A percentile compares a stretch with the other conserved stretches of the same genome.
Conservation (phyloP, 2,888 invertebrate species). For the Melinaea marsaeus region DNA sequence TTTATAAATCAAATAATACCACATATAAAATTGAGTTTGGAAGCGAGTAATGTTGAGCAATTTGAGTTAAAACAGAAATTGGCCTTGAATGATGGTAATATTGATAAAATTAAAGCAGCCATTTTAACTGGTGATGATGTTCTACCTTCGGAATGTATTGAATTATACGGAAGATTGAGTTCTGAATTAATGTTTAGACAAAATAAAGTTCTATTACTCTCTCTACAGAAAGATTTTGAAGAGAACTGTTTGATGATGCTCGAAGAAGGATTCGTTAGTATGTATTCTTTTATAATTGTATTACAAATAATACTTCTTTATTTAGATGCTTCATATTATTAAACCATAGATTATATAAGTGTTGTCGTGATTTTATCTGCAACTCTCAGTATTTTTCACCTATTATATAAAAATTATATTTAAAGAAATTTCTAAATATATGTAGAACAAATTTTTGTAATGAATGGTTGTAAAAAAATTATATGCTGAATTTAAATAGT, state of each 20-base stretch:
- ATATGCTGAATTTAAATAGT: too few relatives aligned
- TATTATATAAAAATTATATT: too few relatives aligned
- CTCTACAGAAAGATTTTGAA: conserved; percentile 62
- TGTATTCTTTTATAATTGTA: conserved; percentile 38
- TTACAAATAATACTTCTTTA: not conserved
- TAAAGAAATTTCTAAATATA: too few relatives aligned
- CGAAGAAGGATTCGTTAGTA: conserved; percentile 61
- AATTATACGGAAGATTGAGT: conserved; percentile 61
- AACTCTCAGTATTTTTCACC: too few relatives aligned
- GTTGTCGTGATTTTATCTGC: too few relatives aligned
- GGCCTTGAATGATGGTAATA: conserved; percentile 36
- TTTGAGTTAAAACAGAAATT: conserved; percentile 51
- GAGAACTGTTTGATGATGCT: conserved; percentile 57
- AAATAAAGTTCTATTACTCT: conserved; percentile 59
- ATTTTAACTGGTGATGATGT: conserved; percentile 57
- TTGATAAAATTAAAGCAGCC: conserved; percentile 51
- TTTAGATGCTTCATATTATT: not conserved
- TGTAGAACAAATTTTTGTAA: too few relatives aligned
- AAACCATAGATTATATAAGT: too few relatives aligned
- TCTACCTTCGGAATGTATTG: conserved; percentile 57
- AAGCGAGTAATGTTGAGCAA: conserved; percentile 58
- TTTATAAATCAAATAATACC: conserved; percentile 65
- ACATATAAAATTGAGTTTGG: conserved; percentile 53
- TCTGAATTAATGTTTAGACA: conserved; percentile 71
- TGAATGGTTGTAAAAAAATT: too few relatives aligned